Percentiles rank a stretch among this genome's conserved stretches.
phyloP scores from a whole-genome alignment of 2,113 vertebrate genomes.

The Pteropus alecto region DNA sequence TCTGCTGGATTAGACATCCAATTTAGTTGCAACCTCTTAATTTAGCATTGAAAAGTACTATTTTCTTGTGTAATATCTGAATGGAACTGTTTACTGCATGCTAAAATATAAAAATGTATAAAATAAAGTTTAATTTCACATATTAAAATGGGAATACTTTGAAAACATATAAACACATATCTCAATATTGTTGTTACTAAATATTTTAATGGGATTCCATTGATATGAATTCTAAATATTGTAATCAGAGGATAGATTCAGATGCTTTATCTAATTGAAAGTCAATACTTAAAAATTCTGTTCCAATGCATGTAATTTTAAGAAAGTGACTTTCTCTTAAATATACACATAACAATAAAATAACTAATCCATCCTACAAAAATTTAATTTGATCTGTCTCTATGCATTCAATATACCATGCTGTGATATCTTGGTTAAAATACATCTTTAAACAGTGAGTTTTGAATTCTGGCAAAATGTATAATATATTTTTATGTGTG shows the following conservation, averaged over 20 bases:
- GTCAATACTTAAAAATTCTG: constrained; percentile 5
- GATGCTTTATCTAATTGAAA: neutral
- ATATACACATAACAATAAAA: neutral
- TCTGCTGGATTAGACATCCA: neutral
- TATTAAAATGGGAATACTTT: neutral
- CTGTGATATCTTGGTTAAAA: neutral
- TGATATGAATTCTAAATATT: constrained; percentile 10
- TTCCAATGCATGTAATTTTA: neutral
- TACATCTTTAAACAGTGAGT: neutral
- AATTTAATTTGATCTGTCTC: neutral
- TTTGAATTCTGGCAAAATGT: neutral
- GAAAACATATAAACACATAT: neutral
- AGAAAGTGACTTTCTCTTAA: neutral
- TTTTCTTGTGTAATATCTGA: neutral
- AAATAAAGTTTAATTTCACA: neutral
- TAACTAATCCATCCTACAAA: neutral
- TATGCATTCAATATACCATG: neutral
- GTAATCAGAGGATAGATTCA: neutral
- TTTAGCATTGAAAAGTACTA: neutral
- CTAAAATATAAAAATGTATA: neutral
- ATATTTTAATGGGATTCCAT: neutral
- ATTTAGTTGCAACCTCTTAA: neutral
- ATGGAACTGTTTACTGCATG: neutral
- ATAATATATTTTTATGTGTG: neutral
- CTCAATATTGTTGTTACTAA: neutral